phyloP scores from a whole-genome alignment of 2,113 vertebrate species.

The Rhinoptilus africanus region DNA sequence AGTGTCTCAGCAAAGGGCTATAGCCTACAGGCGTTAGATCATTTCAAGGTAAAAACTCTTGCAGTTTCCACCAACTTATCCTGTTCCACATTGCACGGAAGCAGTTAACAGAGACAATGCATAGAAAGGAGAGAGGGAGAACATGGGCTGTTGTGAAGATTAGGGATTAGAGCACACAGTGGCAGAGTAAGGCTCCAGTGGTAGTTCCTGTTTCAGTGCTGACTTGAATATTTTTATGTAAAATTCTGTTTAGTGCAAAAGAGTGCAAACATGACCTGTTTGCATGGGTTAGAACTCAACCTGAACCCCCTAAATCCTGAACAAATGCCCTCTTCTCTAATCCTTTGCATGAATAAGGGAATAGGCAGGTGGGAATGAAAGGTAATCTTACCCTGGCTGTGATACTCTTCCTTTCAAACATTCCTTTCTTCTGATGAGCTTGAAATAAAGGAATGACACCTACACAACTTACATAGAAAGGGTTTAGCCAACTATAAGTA shows the following conservation, averaged over 20 bases:
- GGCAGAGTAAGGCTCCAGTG: not conserved
- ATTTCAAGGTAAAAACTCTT: not conserved
- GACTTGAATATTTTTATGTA: not conserved
- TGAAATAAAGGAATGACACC: not conserved
- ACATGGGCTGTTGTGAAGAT: fast-evolving
- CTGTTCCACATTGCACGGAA: not conserved
- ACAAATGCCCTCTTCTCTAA: not conserved
- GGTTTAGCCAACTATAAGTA: not conserved
- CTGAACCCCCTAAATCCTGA: not conserved
- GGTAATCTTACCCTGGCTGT: not conserved
- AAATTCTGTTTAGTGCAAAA: not conserved
- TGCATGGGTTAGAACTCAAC: not conserved
- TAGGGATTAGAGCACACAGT: not conserved
- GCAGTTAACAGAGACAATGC: not conserved
- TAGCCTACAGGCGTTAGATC: not conserved
- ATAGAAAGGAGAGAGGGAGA: not conserved
- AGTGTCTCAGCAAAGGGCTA: not conserved
- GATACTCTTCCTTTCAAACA: not conserved
- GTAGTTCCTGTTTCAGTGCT: not conserved
- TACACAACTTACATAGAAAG: not conserved
- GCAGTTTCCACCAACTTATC: not conserved
- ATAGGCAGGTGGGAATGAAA: not conserved
- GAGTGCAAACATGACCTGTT: not conserved
- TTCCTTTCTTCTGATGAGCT: not conserved
- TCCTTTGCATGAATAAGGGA: not conserved